phyloP scores from a whole-genome alignment of 2,797 vertebrate species.

The Momotus momota region DNA sequence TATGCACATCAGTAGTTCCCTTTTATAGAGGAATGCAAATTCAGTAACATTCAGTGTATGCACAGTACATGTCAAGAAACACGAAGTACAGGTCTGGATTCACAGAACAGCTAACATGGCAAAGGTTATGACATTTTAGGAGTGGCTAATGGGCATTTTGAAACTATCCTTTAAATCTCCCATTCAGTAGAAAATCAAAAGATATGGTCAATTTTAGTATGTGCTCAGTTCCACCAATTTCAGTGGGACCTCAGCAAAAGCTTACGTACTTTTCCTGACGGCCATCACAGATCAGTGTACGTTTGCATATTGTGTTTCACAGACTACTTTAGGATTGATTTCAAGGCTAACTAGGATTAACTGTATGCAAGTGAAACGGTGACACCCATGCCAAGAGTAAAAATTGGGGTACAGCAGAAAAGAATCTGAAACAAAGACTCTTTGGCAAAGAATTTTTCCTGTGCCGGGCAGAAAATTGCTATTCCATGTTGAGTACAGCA shows the following conservation, averaged over 20 bases:
- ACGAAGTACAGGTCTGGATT: slow-evolving; percentile 14
- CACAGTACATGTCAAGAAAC: not conserved
- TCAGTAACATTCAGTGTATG: not conserved
- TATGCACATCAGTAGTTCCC: not conserved
- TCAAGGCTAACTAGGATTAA: not conserved
- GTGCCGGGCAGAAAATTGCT: not conserved
- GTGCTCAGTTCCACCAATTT: not conserved
- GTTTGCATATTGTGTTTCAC: not conserved
- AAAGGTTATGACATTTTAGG: not conserved
- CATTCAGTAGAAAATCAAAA: not conserved
- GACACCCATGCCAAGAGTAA: not conserved
- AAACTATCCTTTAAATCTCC: not conserved
- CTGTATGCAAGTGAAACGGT: not conserved
- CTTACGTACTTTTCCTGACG: not conserved
- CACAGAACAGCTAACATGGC: not conserved
- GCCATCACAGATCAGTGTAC: not conserved
- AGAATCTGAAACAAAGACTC: not conserved
- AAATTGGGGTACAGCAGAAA: not conserved
- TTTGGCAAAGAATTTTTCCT: not conserved
- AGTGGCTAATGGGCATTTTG: not conserved
- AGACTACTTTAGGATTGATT: not conserved
- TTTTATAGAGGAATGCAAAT: not conserved
- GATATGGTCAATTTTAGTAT: not conserved
- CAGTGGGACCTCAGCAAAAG: not conserved
- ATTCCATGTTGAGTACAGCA: not conserved